Base-by-base conservation (phyloP, 2,888 invertebrate species). In the Oxyscelio sp. region DNA sequence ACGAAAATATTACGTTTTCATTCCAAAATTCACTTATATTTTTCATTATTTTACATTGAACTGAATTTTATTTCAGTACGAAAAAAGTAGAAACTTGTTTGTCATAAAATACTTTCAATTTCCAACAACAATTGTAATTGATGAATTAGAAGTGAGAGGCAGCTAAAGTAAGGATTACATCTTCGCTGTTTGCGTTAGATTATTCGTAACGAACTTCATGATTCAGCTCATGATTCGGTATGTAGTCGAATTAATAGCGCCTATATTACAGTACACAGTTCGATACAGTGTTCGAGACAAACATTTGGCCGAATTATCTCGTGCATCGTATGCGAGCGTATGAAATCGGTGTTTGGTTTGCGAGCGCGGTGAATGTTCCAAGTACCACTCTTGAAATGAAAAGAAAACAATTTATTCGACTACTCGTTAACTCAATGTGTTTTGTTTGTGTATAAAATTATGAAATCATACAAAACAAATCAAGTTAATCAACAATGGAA, bases 231-330 rank as follows among this genome's bases (percentile, higher is more conserved):
- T 66, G 80, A 74, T 59, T 66, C 65, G 27, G 59, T 59, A 45
- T 58, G 56, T 63, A 71, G 66, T 80, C 43, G 66, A 80, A 80
- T 80, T 80, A 80, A 66, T 73, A 61, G 75, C 48, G 38, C 31
- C 65, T 52, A 59, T 74, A 63, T 70, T 58, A 24, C 52, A 27
- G 66, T 45, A 77, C 34, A 68, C 56, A 75, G 58, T 52, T 73
- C 48, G 83, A 78, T 78, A 70, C 54, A 54, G n/a, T 22, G 43
- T 66, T 61, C 40, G 66, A 52, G 45, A 54, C 54, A 83, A 83
- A 83, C 73, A 83, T 78, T 78, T 83, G 83, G 61, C 61, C 52
- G 83, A 73, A 78, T 83, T 73, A 78, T 77, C 77, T 83, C 65
- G 59, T 59, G 52, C 65, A 65, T 59, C 59, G 73, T 27, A 61